Evolutionary conservation across 2,113 vertebrate species (phyloP), one percentile per base, ranked within the genome.

Genomic region (Galeopterus variegatus): DNA sequence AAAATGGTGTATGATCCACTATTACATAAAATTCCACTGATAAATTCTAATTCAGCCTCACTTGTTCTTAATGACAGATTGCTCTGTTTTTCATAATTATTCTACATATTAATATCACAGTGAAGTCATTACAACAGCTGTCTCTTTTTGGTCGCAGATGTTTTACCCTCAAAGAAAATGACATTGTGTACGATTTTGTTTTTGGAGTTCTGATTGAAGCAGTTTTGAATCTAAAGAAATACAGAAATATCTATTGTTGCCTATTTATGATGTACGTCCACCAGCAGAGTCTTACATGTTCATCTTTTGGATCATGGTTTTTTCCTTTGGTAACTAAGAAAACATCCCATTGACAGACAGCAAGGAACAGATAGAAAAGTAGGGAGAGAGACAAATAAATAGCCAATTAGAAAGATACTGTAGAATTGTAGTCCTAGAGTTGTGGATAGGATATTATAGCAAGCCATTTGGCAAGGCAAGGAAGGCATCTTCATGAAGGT

Each of bases 41-140:
- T 48, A 86, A 41, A 75, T 88, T 64, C 67, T 79, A 92, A 73
- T 87, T 52, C 60, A 60, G 36, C 41, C 76, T 19, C 36, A 50
- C 36, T 96, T 91, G 65, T 69, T 94, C 69, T 93, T 64, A 82
- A 85, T 69, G 83, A 86, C 92, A 96, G 90, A 87, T 96, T 83
- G 83, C 75, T 93, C 67, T 36, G 23, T 80, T 97, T 96, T 94
- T 96, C 94, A 72, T 87, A 80, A 93, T 95, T 87, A 97, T 96
- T 93, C 87, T 6, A 64, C 94, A 87, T 92, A 92, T 95, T 95
- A 97, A 96, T 95, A 89, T 96, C 87, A 82, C 84, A 48, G 50
- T 60, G 83, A 95, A 96, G 89, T 94, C 92, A 89, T 95, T 79
- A 80, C 73, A 80, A 89, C 95, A 97, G 96, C 97, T 97, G 92